These are phyloP conservation scores for Orchesella flavescens DNA, from an alignment of 2,888 invertebrate genomes.

Conservation along the genomic window DNA sequence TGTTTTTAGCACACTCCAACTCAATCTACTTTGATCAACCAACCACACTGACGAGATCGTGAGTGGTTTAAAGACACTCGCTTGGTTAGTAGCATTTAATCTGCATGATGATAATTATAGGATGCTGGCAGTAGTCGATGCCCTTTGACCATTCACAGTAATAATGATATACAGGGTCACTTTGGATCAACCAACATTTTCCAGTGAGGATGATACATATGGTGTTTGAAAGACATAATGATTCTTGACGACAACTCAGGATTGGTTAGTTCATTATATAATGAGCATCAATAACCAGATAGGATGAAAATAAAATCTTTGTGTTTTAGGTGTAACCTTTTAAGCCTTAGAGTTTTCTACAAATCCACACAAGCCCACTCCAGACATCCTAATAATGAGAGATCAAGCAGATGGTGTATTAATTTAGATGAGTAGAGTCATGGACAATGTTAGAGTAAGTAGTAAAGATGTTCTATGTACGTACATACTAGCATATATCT, in stretches of 20 bases:
- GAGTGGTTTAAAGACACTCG: background rate
- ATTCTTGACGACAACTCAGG: background rate
- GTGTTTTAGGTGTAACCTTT: background rate
- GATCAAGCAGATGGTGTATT: background rate
- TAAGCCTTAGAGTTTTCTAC: background rate
- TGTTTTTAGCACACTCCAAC: background rate
- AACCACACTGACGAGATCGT: too few relatives aligned
- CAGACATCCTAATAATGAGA: background rate
- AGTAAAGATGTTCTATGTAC: too few relatives aligned
- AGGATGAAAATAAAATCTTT: too few relatives aligned
- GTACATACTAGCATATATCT: too few relatives aligned
- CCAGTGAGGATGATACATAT: background rate
- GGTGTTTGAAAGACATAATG: background rate
- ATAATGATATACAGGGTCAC: constrained; percentile 48
- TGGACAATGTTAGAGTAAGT: too few relatives aligned
- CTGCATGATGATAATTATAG: background rate
- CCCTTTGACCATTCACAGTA: constrained; percentile 44
- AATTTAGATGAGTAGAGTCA: background rate
- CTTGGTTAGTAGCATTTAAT: background rate
- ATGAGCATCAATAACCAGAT: too few relatives aligned
- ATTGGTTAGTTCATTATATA: too few relatives aligned
- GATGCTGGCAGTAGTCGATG: constrained; percentile 5
- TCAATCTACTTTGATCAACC: background rate
- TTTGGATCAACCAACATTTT: constrained; percentile 35
- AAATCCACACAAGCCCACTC: background rate